Conservation (phyloP, 2,888 invertebrate genomes). For the Athrips mouffetella region DNA sequence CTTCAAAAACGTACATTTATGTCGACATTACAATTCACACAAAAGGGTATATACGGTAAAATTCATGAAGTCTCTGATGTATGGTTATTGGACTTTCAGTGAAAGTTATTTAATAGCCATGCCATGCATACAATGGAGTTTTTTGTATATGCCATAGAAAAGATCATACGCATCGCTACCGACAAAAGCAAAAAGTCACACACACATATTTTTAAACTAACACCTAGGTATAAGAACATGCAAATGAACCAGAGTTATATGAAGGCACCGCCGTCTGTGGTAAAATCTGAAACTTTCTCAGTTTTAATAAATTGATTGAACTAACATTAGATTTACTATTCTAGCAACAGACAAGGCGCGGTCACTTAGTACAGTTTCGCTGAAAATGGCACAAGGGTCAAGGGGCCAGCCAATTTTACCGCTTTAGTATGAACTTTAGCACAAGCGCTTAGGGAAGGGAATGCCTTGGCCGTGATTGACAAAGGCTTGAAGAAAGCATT, state of each 20-base stretch:
- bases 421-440: not conserved
- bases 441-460: not conserved
- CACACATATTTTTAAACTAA: no score
- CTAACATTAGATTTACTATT: not conserved
- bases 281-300: not conserved
- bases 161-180: no score
- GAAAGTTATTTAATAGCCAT: not conserved
- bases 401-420: conserved; percentile 24
- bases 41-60: no score
- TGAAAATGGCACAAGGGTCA: conserved; percentile 52
- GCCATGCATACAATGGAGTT: not conserved
- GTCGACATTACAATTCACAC: no score
- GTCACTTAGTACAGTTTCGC: conserved; percentile 40
- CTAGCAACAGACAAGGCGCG: conserved; percentile 39
- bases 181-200: no score
- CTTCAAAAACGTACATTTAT: no score
- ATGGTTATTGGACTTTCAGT: not conserved
- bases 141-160: no score
- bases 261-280: no score
- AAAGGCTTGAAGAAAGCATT: conserved; percentile 18
- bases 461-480: not conserved
- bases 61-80: no score
- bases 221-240: no score
- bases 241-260: no score
- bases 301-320: not conserved